Conservation (phyloP, 2,888 invertebrate genomes). For the Gari tellinella region DNA sequence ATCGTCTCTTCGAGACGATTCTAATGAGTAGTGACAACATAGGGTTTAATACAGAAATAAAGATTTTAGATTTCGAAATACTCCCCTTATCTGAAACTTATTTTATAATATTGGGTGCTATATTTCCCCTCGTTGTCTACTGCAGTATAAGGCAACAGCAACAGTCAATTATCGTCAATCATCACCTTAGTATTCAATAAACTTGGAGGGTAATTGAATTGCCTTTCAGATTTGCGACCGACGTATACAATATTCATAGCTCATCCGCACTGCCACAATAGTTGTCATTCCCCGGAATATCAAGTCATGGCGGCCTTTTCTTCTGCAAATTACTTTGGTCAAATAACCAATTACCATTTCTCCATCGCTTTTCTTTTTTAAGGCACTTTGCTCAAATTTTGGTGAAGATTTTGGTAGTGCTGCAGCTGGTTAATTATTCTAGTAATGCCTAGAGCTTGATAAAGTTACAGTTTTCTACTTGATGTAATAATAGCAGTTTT, state of each 20-base stretch:
- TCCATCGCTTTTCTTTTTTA: constrained; percentile 3
- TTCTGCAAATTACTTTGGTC: constrained; percentile 55
- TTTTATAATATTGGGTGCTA: no score
- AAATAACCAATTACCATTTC: constrained; percentile 58
- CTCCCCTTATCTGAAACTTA: no score
- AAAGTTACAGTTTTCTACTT: no score
- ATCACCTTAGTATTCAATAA: constrained; percentile 22
- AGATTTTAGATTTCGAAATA: no score
- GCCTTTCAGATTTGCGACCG: constrained; percentile 1
- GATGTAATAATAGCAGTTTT: no score
- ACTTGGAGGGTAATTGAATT: constrained; percentile 46
- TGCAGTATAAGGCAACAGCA: not conserved
- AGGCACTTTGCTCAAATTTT: not conserved
- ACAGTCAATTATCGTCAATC: constrained; percentile 37
- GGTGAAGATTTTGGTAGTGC: no score
- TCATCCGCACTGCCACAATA: constrained; percentile 39
- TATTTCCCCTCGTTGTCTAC: no score
- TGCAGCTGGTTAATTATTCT: not conserved
- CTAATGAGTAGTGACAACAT: no score
- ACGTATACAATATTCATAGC: constrained; percentile 57
- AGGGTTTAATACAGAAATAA: no score
- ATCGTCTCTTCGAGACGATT: no score
- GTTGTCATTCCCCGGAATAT: constrained; percentile 47
- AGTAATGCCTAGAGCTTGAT: not conserved
- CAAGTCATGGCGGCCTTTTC: constrained; percentile 40